These are phyloP conservation scores for Glaucomys volans DNA, from an alignment of 2,113 vertebrate genomes.

Conservation along the genomic window DNA sequence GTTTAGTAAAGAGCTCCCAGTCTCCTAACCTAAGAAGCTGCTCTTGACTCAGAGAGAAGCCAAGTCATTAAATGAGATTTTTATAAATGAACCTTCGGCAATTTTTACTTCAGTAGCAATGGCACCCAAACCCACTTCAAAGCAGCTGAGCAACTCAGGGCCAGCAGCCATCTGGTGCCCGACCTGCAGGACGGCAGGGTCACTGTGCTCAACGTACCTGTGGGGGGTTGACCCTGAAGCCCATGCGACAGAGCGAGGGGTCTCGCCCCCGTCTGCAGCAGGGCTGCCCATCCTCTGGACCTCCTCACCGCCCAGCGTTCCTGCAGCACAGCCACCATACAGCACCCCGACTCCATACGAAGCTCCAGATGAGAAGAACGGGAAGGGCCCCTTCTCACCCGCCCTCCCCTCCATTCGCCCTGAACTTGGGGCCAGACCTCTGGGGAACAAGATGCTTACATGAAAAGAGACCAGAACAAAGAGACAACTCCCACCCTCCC, in stretches of 20 bases:
- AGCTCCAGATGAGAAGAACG: background rate
- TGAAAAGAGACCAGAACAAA: slow-evolving; percentile 24
- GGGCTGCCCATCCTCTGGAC: too few relatives aligned
- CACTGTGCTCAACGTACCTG: background rate
- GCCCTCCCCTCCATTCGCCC: background rate
- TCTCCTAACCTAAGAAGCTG: background rate
- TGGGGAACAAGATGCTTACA: background rate
- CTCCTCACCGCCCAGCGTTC: background rate
- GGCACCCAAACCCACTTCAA: background rate
- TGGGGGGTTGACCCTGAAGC: background rate
- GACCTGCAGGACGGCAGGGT: background rate
- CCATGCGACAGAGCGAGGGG: background rate
- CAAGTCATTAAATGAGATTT: slow-evolving; percentile 25
- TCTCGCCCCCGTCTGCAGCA: accelerated
- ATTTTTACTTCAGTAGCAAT: background rate
- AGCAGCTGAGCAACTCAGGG: background rate
- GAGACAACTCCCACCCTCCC: background rate
- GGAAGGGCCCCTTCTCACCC: background rate
- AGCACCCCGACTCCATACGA: background rate
- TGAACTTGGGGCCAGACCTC: slow-evolving; percentile 46
- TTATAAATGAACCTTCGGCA: slow-evolving; percentile 11
- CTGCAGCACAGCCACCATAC: background rate
- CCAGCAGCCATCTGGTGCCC: background rate
- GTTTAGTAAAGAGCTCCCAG: background rate
- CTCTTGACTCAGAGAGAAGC: background rate